These are phyloP conservation scores for Nyctereutes procyonoides DNA, from an alignment of 2,113 vertebrate species.

Conservation along the genomic window DNA sequence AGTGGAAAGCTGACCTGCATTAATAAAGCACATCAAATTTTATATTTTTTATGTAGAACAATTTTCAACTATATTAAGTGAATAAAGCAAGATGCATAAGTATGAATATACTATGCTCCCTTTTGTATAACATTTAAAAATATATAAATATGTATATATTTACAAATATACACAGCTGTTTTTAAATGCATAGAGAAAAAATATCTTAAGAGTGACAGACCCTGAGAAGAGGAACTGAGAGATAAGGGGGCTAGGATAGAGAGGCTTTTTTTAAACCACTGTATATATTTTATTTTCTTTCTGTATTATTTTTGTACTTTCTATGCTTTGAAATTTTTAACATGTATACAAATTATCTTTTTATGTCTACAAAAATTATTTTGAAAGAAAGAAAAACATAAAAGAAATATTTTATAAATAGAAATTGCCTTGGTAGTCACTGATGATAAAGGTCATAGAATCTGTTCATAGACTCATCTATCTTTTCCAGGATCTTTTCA, in stretches of 20 bases:
- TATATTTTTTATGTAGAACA: not conserved
- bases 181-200: not conserved
- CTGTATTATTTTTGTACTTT: not conserved
- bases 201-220: not conserved
- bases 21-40: slow-evolving; percentile 31
- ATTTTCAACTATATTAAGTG: slow-evolving; percentile 40
- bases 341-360: not conserved
- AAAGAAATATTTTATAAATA: slow-evolving; percentile 21
- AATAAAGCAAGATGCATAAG: not conserved
- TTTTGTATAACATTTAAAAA: not conserved
- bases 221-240: not conserved
- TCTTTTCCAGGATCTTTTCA: not conserved
- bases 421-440: not conserved
- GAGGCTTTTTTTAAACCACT: not conserved
- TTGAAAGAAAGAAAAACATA: slow-evolving; percentile 25
- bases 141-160: not conserved
- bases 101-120: not conserved
- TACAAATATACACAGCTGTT: not conserved
- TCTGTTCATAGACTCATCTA: not conserved
- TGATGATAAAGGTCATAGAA: slow-evolving; percentile 6
- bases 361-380: not conserved
- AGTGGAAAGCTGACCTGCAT: slow-evolving; percentile 5
- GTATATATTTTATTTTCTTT: not conserved
- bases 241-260: not conserved
- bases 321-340: not conserved